Evolutionary conservation across 2,888 invertebrate genomes (phyloP), one percentile per base, ranked within the genome.

Genomic region (Eristalis pertinax): DNA sequence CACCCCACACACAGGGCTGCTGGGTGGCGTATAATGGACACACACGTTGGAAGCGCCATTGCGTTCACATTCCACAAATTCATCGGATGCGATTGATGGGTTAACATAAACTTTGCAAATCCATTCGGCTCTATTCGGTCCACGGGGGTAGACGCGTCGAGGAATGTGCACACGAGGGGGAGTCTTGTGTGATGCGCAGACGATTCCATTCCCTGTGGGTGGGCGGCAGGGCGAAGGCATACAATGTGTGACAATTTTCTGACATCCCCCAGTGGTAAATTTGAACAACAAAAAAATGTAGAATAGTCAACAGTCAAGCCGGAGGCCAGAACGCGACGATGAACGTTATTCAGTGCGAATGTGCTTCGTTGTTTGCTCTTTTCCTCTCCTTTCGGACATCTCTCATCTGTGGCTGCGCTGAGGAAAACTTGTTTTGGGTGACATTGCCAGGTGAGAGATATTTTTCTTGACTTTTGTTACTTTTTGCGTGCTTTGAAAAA

Each of bases 31-130:
- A 65, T 69, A 78, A 58, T 65, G 26, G 79, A 56, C 65, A 72
- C 65, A 72, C 32, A 26, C 58, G 38, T 64, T 22, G 58, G 60
- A 24, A 26, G 26, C 43, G 29, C 62, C 43, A 58, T 50, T 67
- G 63, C 26, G 10, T 58, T 26, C 60, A 82, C 77, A 81, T 77
- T 77, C 81, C 77, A 77, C 56, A 60, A 78, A 78, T 82, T 74
- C 74, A 58, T 70, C 70, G 72, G 74, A 86, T 62, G 32, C 82
- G 70, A 35, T 65, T 78, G 82, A 70, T 86, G 78, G 82, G 86
- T 70, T 63, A 58, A 70, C 78, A 82, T 78, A 78, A 78, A 75
- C 43, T 76, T 15, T 24, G 64, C 32, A 4, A 38, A 65, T 19
- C 64, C 43, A 43, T 60, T 79, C 26, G 62, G n/a, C n/a, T n/a